These are phyloP conservation scores for Eupeodes latifasciatus DNA, from an alignment of 2,888 invertebrate genomes.

Conservation along the genomic window DNA sequence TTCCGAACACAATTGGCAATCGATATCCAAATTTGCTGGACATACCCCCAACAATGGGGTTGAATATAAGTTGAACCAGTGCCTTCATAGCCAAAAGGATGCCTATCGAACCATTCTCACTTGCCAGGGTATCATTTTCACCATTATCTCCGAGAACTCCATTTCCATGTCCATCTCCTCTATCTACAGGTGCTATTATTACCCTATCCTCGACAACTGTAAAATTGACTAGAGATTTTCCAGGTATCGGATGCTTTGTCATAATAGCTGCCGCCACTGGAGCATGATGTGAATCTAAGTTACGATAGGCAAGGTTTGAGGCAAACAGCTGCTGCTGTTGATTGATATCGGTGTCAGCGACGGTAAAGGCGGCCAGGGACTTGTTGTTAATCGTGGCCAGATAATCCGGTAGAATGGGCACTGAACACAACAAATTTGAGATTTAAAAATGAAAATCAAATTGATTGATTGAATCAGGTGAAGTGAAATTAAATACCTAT, in stretches of 20 bases:
- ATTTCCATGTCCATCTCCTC: conserved; percentile 49
- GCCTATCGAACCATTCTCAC: conserved; percentile 89
- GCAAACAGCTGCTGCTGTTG: conserved; percentile 78
- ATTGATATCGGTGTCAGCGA: conserved; percentile 39
- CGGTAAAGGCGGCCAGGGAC: conserved; percentile 62
- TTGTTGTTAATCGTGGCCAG: conserved; percentile 86
- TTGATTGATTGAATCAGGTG: background rate
- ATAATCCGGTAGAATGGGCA: conserved; percentile 92
- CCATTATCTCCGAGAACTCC: conserved; percentile 7
- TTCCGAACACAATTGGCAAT: conserved; percentile 88
- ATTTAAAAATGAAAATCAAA: conserved; percentile 46
- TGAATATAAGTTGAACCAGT: conserved; percentile 90
- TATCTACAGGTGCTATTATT: conserved; percentile 72
- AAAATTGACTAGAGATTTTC: conserved; percentile 83
- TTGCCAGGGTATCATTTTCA: conserved; percentile 82
- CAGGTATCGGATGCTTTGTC: conserved; percentile 84
- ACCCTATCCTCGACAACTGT: conserved; percentile 79
- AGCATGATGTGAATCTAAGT: conserved; percentile 78
- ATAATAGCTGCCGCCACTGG: conserved; percentile 78
- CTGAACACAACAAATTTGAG: conserved; percentile 84
- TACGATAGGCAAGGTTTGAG: conserved; percentile 81
- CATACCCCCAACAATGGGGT: conserved; percentile 90
- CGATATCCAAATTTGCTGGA: conserved; percentile 88
- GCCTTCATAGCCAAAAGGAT: conserved; percentile 91
- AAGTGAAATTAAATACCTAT: conserved; percentile 87